Evolutionary conservation across 2,113 vertebrate species (phyloP), one percentile per base, ranked within the genome.

Genomic region (Amia ocellicauda): DNA sequence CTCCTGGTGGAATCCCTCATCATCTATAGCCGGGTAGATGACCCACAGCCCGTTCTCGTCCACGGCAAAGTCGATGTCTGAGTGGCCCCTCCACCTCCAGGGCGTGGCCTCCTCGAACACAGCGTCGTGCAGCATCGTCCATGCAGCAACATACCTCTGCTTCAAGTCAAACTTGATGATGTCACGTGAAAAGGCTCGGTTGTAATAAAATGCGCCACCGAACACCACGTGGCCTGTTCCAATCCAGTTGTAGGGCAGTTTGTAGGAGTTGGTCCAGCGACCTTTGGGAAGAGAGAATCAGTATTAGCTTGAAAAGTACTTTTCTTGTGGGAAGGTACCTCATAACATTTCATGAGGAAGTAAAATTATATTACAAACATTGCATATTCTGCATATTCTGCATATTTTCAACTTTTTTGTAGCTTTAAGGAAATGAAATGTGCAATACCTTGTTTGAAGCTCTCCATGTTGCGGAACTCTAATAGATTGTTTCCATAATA

Each of bases 1-100:
- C 73, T 99, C 96, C 78, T 95, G 93, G 69, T 89, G 80, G 79
- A 89, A 95, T 63, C 93, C 92, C 57, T 96, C 95, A 0, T 98
- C 96, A 2, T 91, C 96, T 75, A 96, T 85, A 1, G 97, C 93
- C 0, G 94, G 93, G 69, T 99, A 99, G 74, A 98, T 89, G 66
- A 98, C 88, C 97, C 97, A 98, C 63, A 99, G 85, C 62, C 97
- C 97, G 0, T 92, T 98, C 83, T 98, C 97, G 0, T 99, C 96
- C 55, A 96, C 87, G 0, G 97, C 94, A 0, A 99, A 92, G 83
- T 97, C 91, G 60, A 99, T 88, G 0, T 96, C 90, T 0, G 96
- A 94, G 74, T 92, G 91, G 53, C 93, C 95, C 42, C 80, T 90
- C 94, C 95, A 95, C 59, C 89, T 83, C 95, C 93, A 96, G 0